phyloP scores from a whole-genome alignment of 2,888 invertebrate species.

The Platycheirus albimanus region DNA sequence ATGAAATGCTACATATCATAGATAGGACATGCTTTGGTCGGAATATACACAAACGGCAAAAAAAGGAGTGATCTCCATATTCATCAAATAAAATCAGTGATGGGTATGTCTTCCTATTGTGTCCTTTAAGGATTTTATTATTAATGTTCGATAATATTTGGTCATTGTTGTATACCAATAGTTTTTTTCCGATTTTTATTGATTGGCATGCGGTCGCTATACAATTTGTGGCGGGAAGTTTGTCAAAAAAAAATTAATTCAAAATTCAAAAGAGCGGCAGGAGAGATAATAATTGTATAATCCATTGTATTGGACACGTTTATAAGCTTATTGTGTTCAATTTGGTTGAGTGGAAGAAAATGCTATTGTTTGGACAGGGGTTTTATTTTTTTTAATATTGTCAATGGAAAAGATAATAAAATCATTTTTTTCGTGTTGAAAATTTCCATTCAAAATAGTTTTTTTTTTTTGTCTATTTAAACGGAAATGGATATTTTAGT shows the following conservation, averaged over 20 bases:
- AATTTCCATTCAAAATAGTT: background rate
- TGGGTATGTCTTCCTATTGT: conserved; percentile 41
- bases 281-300: conserved; percentile 50
- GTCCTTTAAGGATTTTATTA: conserved; percentile 56
- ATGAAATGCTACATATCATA: background rate
- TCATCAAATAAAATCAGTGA: background rate
- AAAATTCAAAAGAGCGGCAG: conserved; percentile 47
- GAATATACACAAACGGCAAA: no score
- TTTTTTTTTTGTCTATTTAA: background rate
- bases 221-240: conserved; percentile 13
- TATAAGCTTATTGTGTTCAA: conserved; percentile 33
- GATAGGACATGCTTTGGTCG: background rate
- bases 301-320: conserved; percentile 53
- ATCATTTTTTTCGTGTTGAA: background rate
- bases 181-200: conserved; percentile 15
- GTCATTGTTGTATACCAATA: conserved; percentile 36
- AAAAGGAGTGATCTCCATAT: conserved; percentile 54
- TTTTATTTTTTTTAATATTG: conserved; percentile 36
- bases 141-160: conserved; percentile 57
- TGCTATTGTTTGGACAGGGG: conserved; percentile 29
- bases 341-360: conserved; percentile 22
- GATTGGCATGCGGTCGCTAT: conserved; percentile 2
- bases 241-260: background rate
- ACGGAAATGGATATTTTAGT: background rate
- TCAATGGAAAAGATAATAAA: conserved; percentile 43